Evolutionary conservation across 2,888 invertebrate genomes (phyloP), one percentile per base, ranked within the genome.

Genomic region (Caenorhabditis becei): DNA sequence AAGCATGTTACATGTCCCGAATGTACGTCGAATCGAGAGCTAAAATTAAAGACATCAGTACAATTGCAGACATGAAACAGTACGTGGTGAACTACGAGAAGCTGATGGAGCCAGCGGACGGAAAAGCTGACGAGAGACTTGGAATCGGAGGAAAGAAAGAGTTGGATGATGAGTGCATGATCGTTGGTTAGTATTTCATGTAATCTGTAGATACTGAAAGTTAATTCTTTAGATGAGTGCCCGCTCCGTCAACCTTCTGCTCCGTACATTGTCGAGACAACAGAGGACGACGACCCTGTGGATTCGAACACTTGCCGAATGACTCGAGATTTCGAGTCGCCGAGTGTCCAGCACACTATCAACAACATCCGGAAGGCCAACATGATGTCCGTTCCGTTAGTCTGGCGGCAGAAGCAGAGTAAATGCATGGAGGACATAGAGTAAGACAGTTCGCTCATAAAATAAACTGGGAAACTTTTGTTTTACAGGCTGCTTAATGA

Each of bases 281-380:
- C 20, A 16, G 35, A 16, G n/a, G 18, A 28, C 10, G 61, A 47
- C 14, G 77, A 77, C 28, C 77, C 77, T 14, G 23, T 56, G 0
- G 77, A 77, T 24, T 16, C 54, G 14, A 62, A 77, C 32, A 77
- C 77, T 2, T 77, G 77, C 32, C 41, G 77, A 47, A 69, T 77
- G 67, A 77, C 77, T 10, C 16, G 72, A 24, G 11, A 63, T 35
- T 58, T 72, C 20, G 54, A 63, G 16, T 11, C 2, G 7, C 14
- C 32, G 2, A n/a, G 16, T 2, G 62, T 53, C 2, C 23, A n/a
- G 16, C n/a, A 35, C 0, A 20, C 32, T 14, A 24, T 62, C 28
- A n/a, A n/a, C 0, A 53, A 51, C 24, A 7, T 53, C 18, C 24
- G 24, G 1, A 32, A 28, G 4, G 7, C 37, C 0, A n/a, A 14